Conservation (phyloP, 2,113 vertebrate genomes). For the Ifrita kowaldi region DNA sequence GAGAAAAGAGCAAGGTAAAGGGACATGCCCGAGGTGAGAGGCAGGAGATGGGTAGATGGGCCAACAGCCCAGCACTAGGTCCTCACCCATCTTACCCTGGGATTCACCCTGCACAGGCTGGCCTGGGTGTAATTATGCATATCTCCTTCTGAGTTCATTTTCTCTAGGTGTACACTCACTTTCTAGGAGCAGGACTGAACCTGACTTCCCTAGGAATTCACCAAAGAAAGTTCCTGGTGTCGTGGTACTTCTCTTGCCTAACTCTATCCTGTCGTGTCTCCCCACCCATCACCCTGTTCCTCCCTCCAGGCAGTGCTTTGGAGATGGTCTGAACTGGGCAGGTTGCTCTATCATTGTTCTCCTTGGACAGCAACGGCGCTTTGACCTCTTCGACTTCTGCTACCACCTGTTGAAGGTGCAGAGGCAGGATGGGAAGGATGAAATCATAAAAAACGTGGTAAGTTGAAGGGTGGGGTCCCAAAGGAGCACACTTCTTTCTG, state of each 20-base stretch:
- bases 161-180: neutral
- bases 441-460: slow-evolving; percentile 99
- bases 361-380: slow-evolving; percentile 94
- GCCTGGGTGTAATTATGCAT: neutral
- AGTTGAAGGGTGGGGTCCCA: slow-evolving; percentile 9
- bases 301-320: slow-evolving; percentile 89
- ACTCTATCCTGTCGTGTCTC: neutral
- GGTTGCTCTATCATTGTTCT: slow-evolving; percentile 96
- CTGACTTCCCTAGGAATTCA: neutral
- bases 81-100: neutral
- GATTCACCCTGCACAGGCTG: neutral
- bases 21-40: neutral
- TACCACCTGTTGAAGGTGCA: slow-evolving; percentile 98
- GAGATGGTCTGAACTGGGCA: slow-evolving; percentile 97
- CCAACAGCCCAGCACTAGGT: neutral
- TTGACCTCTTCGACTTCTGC: slow-evolving; percentile 98
- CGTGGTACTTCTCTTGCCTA: neutral
- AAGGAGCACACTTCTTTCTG: neutral
- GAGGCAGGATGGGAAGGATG: slow-evolving; percentile 96
- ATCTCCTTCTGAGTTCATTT: neutral
- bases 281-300: neutral
- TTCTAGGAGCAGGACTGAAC: neutral
- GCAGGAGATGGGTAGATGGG: neutral
- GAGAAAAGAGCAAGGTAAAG: neutral
- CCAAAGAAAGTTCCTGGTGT: neutral